Evolutionary conservation across 2,113 vertebrate species (phyloP).

Genomic region (Malaclemys terrapin): DNA sequence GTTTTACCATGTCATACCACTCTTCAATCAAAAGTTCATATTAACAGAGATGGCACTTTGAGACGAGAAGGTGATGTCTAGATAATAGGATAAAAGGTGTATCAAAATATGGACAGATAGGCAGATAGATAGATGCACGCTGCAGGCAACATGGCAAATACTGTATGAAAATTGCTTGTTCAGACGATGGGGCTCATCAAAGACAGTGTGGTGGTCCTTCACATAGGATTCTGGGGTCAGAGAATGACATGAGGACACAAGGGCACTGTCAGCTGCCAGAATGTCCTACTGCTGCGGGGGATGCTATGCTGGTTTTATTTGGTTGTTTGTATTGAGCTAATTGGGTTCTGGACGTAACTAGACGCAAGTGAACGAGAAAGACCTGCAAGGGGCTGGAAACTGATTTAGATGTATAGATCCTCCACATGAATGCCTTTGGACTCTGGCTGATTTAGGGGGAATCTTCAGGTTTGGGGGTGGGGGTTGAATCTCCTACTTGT

Average conservation of each 20-base stretch:
- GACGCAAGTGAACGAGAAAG: neutral
- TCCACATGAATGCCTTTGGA: neutral
- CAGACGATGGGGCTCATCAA: neutral
- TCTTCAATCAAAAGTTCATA: neutral
- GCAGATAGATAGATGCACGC: neutral
- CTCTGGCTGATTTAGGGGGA: neutral
- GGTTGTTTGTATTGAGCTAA: neutral
- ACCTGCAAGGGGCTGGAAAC: neutral
- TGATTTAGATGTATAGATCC: neutral
- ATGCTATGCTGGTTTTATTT: neutral
- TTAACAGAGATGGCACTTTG: neutral
- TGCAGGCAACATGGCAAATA: neutral
- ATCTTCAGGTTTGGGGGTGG: neutral
- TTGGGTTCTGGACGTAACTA: neutral
- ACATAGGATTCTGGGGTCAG: no score
- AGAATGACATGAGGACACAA: fast-evolving
- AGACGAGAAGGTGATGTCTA: no score
- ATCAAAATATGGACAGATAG: no score
- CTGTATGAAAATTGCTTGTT: neutral
- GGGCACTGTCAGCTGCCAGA: neutral
- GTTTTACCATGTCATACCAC: neutral
- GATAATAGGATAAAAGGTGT: no score
- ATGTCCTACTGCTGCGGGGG: neutral
- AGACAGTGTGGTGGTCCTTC: neutral
- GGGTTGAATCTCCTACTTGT: neutral